Base-by-base conservation (phyloP, 92 coral and sea anemone species). In the Plumapathes pennacea region DNA sequence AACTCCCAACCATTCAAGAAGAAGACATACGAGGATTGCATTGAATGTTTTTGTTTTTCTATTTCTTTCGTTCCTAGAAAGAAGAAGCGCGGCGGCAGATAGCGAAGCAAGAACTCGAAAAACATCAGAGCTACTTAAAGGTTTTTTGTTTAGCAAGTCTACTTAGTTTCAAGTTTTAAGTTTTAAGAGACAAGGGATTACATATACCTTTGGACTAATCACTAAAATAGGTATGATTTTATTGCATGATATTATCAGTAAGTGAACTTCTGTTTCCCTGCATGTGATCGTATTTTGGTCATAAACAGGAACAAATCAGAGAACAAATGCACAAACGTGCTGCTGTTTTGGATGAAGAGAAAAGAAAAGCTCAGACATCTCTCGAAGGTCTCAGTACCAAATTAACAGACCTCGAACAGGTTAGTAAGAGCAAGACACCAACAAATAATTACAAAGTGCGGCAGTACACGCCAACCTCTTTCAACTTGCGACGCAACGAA, bases 241-340 rank as follows among this genome's bases (percentile, higher is more conserved):
- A n/a, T n/a, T n/a, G n/a, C n/a, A n/a, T n/a, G n/a, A n/a, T n/a
- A n/a, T n/a, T n/a, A n/a, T n/a, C n/a, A n/a, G n/a, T n/a, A n/a
- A n/a, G n/a, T n/a, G n/a, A n/a, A n/a, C n/a, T n/a, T n/a, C n/a
- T n/a, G n/a, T n/a, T n/a, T n/a, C n/a, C n/a, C n/a, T n/a, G n/a
- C n/a, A n/a, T n/a, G n/a, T n/a, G n/a, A 5, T 6, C 32, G 24
- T 53, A 8, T 8, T 5, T 10, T 57, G 11, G 42, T 23, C 42
- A 1, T 30, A 10, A 20, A 20, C 44, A 86, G 95, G 80, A 71
- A 37, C 95, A 86, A 47, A 58, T 86, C 2, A 41, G 89, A 23
- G 62, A 76, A 34, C 95, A 86, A 43, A 82, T 86, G 89, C 76
- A 80, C 27, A 69, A 64, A 11, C 69, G 88, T 14, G 95, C 89